Percentiles rank a stretch among this genome's conserved stretches.
These are phyloP conservation scores for Eueremaeus valkanovi DNA, from an alignment of 2,888 invertebrate genomes.

Conservation along the genomic window DNA sequence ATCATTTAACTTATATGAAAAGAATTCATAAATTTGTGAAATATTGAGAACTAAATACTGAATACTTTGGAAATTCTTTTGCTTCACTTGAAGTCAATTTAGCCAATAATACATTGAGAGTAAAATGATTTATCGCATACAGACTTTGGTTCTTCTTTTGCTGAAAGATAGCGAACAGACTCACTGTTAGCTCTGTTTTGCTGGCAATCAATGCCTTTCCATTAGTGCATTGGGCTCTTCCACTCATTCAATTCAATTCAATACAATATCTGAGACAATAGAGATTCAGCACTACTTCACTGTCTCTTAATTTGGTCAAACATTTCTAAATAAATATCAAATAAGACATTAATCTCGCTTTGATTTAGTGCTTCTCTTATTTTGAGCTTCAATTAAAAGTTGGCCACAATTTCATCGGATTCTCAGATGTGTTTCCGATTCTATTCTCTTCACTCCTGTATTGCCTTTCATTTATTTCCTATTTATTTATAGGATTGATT, in stretches of 20 bases:
- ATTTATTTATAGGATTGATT: no score
- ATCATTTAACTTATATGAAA: neutral
- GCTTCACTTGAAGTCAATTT: neutral
- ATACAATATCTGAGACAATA: neutral
- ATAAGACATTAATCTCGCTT: neutral
- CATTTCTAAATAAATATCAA: neutral
- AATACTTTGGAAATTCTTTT: neutral
- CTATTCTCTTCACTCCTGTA: no score
- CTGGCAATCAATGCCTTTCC: neutral
- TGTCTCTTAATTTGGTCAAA: neutral
- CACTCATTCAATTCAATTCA: no score
- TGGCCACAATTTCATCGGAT: no score
- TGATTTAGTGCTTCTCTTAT: no score
- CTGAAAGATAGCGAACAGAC: conserved; percentile 1
- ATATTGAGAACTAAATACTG: neutral
- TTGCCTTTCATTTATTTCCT: no score
- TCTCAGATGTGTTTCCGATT: no score
- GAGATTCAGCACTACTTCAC: neutral
- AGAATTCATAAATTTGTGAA: neutral
- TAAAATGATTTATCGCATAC: neutral
- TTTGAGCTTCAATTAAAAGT: no score
- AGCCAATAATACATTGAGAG: neutral
- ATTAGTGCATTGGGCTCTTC: neutral
- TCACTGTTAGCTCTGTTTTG: neutral
- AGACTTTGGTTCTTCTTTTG: neutral